Base-by-base conservation (phyloP, 2,797 vertebrate genomes). In the Tachyglossus aculeatus region DNA sequence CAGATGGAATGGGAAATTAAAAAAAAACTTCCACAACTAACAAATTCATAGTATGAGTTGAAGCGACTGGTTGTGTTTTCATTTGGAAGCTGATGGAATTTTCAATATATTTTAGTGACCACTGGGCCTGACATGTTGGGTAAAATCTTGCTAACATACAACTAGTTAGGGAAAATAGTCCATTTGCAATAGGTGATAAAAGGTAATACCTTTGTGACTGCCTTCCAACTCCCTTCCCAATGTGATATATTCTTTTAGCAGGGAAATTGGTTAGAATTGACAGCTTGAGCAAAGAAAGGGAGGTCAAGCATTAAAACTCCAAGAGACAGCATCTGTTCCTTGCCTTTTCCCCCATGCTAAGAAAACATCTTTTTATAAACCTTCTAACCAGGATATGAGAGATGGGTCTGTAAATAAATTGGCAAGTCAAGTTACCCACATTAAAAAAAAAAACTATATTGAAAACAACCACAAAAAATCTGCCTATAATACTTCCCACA, bases 1-100 rank as follows among this genome's bases (percentile, higher is more conserved):
- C 76, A 71, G 76, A 78, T 67, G 68, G 76, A 62, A 74, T 55
- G 21, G 45, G 45, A 29, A 36, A 74, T 66, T 22, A 59, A 73
- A 66, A 66, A 65, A 80, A 82, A 68, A 57, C 32, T 67, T 56
- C 60, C 66, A 58, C 71, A 74, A 56, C 71, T 53, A 60, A 65
- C 44, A 71, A 74, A 45, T 73, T 85, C 50, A 41, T 36, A 67
- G 63, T 12, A 12, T 54, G 50, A 71, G 53, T 74, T 76, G 58
- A 74, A 71, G 48, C 1, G 3, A 51, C 51, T 66, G 53, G 39
- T 63, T 58, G 18, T 48, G 63, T 68, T 82, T 71, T 53, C 48
- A 33, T 44, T 73, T 78, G 75, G 60, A 56, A 71, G 53, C 37
- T n/a, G 38, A 67, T 53, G 48, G 60, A 62, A 55, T 74, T 78